Percentiles rank a stretch among this genome's conserved stretches.
These are phyloP conservation scores for Andricus quercusramuli DNA, from an alignment of 2,888 invertebrate genomes.

Conservation along the genomic window DNA sequence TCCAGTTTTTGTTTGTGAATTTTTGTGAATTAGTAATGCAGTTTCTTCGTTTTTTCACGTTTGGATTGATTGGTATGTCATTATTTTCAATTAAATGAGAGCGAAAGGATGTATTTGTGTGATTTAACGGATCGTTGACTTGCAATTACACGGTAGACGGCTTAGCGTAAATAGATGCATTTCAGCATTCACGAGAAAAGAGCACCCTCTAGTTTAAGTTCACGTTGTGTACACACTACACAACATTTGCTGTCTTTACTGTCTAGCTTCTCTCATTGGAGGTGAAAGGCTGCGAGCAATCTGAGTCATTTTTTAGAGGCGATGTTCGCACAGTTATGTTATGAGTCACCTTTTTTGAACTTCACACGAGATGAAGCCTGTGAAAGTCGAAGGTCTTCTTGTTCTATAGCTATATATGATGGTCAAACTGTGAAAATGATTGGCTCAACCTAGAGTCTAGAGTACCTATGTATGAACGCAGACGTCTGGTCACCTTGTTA, in stretches of 20 bases:
- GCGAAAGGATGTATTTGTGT: background rate
- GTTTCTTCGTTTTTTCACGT: background rate
- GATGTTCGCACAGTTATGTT: slow-evolving; percentile 16
- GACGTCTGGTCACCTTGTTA: slow-evolving; percentile 10
- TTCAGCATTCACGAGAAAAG: slow-evolving; percentile 12
- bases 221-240: slow-evolving; percentile 4
- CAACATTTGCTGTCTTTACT: slow-evolving; percentile 15
- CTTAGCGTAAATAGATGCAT: slow-evolving; percentile 20
- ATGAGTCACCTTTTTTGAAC: slow-evolving; percentile 41
- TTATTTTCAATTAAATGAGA: background rate
- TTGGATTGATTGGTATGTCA: background rate
- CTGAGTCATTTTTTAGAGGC: slow-evolving; percentile 34
- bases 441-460: slow-evolving; percentile 19
- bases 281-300: slow-evolving; percentile 18
- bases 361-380: slow-evolving; percentile 37
- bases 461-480: background rate
- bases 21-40: background rate
- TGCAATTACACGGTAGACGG: slow-evolving; percentile 8
- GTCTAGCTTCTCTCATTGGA: slow-evolving; percentile 7
- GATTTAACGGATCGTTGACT: slow-evolving; percentile 20
- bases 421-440: slow-evolving; percentile 7
- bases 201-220: slow-evolving; percentile 1
- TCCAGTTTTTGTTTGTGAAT: too few species aligned
- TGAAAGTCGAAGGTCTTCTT: slow-evolving; percentile 30
- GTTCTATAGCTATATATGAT: slow-evolving; percentile 35